A percentile compares a stretch with the other conserved stretches of the same genome.
Conservation (phyloP, 1,140 invertebrate species). For the Hermetia illucens region DNA sequence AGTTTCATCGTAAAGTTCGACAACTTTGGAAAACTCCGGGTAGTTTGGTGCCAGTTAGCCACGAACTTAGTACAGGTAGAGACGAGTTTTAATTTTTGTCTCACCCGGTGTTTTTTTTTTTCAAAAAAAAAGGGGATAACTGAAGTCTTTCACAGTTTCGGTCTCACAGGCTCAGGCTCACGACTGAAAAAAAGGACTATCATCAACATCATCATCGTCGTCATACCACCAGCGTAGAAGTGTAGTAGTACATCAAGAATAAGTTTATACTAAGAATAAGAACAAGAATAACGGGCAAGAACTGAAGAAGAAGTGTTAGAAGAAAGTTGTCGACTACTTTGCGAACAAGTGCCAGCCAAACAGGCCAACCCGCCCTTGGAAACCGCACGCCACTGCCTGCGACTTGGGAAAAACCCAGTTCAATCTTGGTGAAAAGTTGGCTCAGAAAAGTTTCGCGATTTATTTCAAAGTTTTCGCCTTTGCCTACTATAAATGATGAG, state of each 20-base stretch:
- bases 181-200: no score
- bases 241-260: not conserved
- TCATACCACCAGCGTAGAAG: not conserved
- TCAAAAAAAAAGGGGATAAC: not conserved
- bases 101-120: not conserved
- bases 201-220: not conserved
- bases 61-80: constrained; percentile 33
- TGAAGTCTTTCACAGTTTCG: not conserved
- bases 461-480: constrained; percentile 1
- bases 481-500: constrained; percentile 4
- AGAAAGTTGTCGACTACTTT: not conserved
- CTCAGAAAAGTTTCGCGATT: constrained; percentile 1
- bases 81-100: constrained; percentile 15
- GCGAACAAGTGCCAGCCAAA: not conserved
- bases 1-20: constrained; percentile 22
- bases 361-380: not conserved
- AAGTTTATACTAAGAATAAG: not conserved
- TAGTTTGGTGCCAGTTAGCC: constrained; percentile 26
- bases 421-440: not conserved
- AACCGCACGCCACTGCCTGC: no score
- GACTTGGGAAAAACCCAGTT: not conserved
- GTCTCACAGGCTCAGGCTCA: no score
- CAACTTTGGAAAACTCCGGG: constrained; percentile 29
- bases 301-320: not conserved
- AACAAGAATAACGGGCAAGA: not conserved